Base-by-base conservation (phyloP, 2,888 invertebrate species). In the Lepetodrilus schrolli region DNA sequence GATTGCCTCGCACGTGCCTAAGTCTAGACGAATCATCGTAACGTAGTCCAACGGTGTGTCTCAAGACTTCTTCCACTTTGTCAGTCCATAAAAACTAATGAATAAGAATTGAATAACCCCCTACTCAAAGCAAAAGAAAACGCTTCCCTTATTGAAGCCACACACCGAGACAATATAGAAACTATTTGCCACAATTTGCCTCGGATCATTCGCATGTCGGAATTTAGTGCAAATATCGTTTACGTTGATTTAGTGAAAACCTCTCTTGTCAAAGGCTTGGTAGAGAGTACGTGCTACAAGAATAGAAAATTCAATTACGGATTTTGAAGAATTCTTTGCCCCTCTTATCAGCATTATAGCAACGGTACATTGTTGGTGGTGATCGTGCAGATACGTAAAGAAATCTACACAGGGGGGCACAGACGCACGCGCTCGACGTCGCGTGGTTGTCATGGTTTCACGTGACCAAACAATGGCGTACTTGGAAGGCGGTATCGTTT, bases 401-500 rank as follows among this genome's bases (percentile, higher is more conserved):
- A 47, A 47, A 68, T 68, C 43, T 38, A 47, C 47, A 26, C 43
- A 43, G 23, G 47, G 47, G 68, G 68, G 17, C 43, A 38, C 21
- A 23, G n/a, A 43, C 43, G 38, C 68, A 68, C 43, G 68, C 68
- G 68, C 47, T 8, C 47, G 38, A 38, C 43, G 43, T 38, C 43
- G 47, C n/a, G 13, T 47, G 48, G 66, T 66, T 65, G 66, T 66
- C 72, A 72, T 72, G 72, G 65, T 66, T 66, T 72, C 38, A 72
- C 72, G 72, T 72, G 72, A 72, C 66, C 47, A 47, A 66, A 72
- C 72, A 72, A 72, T 72, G 72, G 72, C 72, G 36, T 65, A 21
- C 17, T 30, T 38, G 34, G 20, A 58, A 47, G 66, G 34, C 72
- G 38, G 66, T 58, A 47, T 72, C 66, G 65, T 66, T 47, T 72